Evolutionary conservation across 2,797 vertebrate genomes (phyloP).

Genomic region (Pagetopsis macropterus): DNA sequence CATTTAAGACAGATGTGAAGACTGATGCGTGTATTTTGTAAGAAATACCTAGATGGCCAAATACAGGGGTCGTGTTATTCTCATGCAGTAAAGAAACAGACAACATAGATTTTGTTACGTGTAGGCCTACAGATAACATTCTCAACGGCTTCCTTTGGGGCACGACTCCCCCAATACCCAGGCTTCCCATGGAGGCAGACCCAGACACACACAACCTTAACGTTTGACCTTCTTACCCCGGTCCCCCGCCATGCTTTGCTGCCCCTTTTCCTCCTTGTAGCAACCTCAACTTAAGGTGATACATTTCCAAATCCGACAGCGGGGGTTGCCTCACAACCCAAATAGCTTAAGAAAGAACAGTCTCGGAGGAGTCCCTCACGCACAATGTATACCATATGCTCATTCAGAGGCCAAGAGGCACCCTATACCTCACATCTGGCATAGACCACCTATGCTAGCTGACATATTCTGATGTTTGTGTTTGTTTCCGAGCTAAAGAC

Average conservation of each 20-base stretch:
- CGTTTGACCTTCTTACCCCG: constrained; percentile 38
- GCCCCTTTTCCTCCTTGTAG: constrained; percentile 14
- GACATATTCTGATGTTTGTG: constrained; percentile 42
- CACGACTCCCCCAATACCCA: constrained; percentile 4
- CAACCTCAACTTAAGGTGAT: constrained; percentile 56
- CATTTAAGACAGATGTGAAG: constrained; percentile 34
- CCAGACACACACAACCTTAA: constrained; percentile 61
- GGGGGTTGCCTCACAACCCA: constrained; percentile 45
- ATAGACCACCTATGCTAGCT: constrained; percentile 74
- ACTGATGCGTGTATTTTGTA: constrained; percentile 8
- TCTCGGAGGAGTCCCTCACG: constrained; percentile 53
- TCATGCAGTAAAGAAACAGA: constrained; percentile 10
- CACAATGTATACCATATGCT: constrained; percentile 80
- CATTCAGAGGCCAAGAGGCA: constrained; percentile 57
- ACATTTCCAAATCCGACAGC: constrained; percentile 48
- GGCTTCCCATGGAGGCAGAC: constrained; percentile 46
- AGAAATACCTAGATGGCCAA: constrained; percentile 15
- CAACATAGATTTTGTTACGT: not conserved
- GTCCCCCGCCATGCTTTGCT: constrained; percentile 14
- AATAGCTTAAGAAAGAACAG: constrained; percentile 61
- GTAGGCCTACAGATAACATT: not conserved
- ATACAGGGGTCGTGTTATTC: not conserved
- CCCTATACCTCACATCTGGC: constrained; percentile 74
- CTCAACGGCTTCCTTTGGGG: constrained; percentile 33
- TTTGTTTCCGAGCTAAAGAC: constrained; percentile 7